phyloP scores from a whole-genome alignment of 1,140 invertebrate species.

The Drosophila subpulchrella region DNA sequence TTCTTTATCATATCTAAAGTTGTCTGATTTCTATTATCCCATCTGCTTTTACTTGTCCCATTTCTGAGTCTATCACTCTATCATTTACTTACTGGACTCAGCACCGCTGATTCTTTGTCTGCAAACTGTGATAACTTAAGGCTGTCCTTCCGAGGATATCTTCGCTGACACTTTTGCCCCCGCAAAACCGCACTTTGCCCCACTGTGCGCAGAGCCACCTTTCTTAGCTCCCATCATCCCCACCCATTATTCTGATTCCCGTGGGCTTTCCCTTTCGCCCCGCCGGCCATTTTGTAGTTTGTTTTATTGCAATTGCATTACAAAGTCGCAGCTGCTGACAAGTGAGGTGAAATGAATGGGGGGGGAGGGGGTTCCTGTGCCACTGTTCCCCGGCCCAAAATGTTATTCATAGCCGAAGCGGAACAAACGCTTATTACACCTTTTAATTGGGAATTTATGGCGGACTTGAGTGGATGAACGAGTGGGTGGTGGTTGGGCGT shows the following conservation, averaged over 20 bases:
- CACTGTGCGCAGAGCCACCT: not conserved
- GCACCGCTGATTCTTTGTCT: not conserved
- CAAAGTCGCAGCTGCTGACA: constrained; percentile 60
- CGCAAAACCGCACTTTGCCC: not conserved
- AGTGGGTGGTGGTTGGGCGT: too few relatives aligned
- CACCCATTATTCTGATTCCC: not conserved
- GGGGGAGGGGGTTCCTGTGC: not conserved
- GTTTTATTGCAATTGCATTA: constrained; percentile 71
- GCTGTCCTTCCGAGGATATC: not conserved
- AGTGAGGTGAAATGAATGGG: constrained; percentile 13
- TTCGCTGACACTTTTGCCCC: not conserved
- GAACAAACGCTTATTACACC: constrained; percentile 71
- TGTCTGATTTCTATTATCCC: not conserved
- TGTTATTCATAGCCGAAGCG: constrained; percentile 63
- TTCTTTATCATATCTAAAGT: not conserved
- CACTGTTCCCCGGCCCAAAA: constrained; percentile 5
- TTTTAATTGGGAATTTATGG: constrained; percentile 72
- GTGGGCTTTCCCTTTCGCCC: not conserved
- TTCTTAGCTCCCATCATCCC: not conserved
- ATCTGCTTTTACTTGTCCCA: not conserved
- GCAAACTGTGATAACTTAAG: not conserved
- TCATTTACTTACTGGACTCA: not conserved
- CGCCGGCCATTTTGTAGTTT: constrained; percentile 47
- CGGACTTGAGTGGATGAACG: constrained; percentile 9
- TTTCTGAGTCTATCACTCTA: not conserved